Percentiles rank a stretch among this genome's conserved stretches.
Evolutionary conservation across 2,113 vertebrate species (phyloP).

Genomic region (Phrynosoma blainvillii): DNA sequence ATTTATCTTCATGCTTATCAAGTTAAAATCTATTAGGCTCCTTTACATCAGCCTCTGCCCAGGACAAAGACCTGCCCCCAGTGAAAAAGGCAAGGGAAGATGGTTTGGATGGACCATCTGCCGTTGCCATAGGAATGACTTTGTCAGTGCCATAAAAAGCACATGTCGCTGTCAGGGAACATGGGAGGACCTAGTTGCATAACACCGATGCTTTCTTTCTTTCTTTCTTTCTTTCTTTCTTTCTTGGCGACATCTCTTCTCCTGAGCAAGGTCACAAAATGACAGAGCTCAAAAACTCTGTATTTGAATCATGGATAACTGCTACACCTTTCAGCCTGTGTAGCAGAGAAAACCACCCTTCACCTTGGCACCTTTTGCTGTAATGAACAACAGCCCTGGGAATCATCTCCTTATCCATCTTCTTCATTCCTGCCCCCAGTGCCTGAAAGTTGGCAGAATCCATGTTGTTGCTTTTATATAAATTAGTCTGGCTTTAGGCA

Average conservation of each 20-base stretch:
- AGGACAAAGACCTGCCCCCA: neutral
- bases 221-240: neutral
- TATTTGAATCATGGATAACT: neutral
- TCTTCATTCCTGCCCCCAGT: neutral
- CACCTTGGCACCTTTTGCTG: neutral
- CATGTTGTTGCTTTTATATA: slow-evolving; percentile 24
- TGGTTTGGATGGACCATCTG: neutral
- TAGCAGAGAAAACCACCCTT: neutral
- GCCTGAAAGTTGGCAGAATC: neutral
- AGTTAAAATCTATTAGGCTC: slow-evolving; percentile 59
- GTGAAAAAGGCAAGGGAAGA: neutral
- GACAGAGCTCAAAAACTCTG: neutral
- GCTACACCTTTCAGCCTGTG: neutral
- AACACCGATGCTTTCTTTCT: neutral
- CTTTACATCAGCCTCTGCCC: slow-evolving; percentile 13
- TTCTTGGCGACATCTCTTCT: neutral
- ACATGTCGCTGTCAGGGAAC: neutral
- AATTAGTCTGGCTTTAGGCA: slow-evolving; percentile 13
- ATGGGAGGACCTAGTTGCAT: neutral
- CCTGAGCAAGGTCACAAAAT: neutral
- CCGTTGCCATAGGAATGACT: neutral
- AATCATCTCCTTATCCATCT: neutral
- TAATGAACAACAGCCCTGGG: neutral
- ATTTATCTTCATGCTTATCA: slow-evolving; percentile 66
- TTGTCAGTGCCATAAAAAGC: neutral